Evolutionary conservation across 2,797 vertebrate species (phyloP), one percentile per base, ranked within the genome.

Genomic region (Rhinophrynus dorsalis): DNA sequence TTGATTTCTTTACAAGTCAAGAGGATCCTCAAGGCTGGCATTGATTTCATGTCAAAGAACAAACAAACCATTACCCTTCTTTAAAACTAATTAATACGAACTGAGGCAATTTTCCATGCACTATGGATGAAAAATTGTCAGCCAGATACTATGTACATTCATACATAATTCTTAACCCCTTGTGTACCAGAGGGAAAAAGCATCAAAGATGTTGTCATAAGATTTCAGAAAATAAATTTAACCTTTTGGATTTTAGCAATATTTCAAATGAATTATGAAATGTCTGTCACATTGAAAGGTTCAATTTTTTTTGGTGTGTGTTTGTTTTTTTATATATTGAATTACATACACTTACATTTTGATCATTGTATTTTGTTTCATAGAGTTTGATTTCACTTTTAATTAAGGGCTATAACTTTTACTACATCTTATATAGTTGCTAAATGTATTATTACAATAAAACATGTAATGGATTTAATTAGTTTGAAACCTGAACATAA

Each of bases 1-100:
- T 85, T 84, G 84, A 87, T 83, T 81, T 71, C 77, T 59, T 70
- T 11, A 60, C 72, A 63, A 73, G 64, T 47, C 60, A 76, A 61
- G 62, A 81, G 65, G 79, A 73, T 78, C 81, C 83, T 42, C 79
- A 79, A 87, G 79, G 70, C 78, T 76, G 45, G 29, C 80, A 88
- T 87, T 76, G 85, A 90, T 87, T 85, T 84, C 74, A 76, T 66
- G 80, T 85, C 82, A 81, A 79, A 83, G 26, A 79, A 62, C 74
- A 85, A 88, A 88, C 85, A 80, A 67, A 81, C 78, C 67, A 63
- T 82, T 80, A 81, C 66, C 79, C 37, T 69, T 79, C 74, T 75
- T 37, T 65, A 86, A 86, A 83, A 69, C 78, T 85, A 83, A 87
- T 86, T 87, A 86, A 86, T 84, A 83, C 75, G 76, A 84, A 80